Conservation (phyloP, 35 echinoderm and acorn worm species). For the Hemicentrotus pulcherrimus region DNA sequence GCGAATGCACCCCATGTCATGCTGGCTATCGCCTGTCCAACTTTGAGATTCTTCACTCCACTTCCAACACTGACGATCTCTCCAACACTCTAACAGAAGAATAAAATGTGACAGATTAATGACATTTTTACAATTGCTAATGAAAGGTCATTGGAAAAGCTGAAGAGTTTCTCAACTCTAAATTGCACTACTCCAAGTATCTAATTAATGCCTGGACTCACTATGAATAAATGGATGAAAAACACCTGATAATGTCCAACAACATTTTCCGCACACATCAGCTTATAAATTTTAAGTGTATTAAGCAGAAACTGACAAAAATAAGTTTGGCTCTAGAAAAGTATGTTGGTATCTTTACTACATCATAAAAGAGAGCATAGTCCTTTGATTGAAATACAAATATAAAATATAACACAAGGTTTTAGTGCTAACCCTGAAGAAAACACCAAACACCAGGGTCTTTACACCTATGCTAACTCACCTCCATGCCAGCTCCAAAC, state of each 20-base stretch:
- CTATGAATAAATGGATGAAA: too few relatives aligned
- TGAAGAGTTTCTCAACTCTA: too few relatives aligned
- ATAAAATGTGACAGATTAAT: neutral
- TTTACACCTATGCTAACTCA: neutral
- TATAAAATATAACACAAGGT: too few relatives aligned
- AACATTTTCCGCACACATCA: neutral
- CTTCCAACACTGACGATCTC: constrained; percentile 71
- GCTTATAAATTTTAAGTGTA: too few relatives aligned
- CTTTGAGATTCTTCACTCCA: constrained; percentile 60
- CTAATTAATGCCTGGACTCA: too few relatives aligned
- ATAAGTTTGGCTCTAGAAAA: neutral
- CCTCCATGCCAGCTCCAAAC: constrained; percentile 82
- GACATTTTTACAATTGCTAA: too few relatives aligned
- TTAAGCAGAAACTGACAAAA: neutral
- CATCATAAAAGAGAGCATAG: neutral
- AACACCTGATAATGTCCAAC: too few relatives aligned
- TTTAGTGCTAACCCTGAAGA: neutral
- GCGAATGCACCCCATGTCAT: constrained; percentile 57
- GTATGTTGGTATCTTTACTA: too few relatives aligned
- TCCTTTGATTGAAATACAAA: neutral
- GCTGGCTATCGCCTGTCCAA: constrained; percentile 65
- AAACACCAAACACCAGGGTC: neutral
- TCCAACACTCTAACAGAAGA: constrained; percentile 48
- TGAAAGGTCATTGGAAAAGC: too few relatives aligned
- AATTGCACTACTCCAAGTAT: too few relatives aligned